phyloP scores from a whole-genome alignment of 2,888 invertebrate species.

The Apamea monoglypha region DNA sequence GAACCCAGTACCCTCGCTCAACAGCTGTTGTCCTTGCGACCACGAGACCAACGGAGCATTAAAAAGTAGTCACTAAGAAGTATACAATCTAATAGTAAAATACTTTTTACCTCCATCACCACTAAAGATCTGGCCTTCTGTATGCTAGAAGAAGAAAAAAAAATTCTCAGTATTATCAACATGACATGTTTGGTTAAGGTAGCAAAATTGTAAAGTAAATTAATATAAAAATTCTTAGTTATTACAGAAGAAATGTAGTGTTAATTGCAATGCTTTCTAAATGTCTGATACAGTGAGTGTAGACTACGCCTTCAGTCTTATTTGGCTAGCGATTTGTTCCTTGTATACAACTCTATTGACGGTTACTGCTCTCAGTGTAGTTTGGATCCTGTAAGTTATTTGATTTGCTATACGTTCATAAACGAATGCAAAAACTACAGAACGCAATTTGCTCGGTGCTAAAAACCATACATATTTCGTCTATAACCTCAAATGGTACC shows the following conservation, averaged over 20 bases:
- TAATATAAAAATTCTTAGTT: constrained; percentile 35
- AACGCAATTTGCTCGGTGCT: not conserved
- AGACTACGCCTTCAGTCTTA: constrained; percentile 73
- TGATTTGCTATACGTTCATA: not conserved
- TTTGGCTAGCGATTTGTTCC: constrained; percentile 81
- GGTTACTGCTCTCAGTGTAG: constrained; percentile 77
- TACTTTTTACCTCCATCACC: not conserved
- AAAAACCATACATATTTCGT: not conserved
- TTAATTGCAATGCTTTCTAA: constrained; percentile 62
- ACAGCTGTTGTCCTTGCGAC: not conserved
- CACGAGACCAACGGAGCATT: not conserved
- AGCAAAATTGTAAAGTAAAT: constrained; percentile 54
- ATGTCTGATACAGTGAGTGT: constrained; percentile 79
- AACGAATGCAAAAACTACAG: not conserved
- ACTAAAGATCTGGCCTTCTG: constrained; percentile 4
- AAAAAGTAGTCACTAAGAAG: not conserved
- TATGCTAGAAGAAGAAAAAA: constrained; percentile 32
- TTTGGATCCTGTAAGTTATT: constrained; percentile 78
- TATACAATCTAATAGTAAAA: not conserved
- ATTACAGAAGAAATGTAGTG: constrained; percentile 60
- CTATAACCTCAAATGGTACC: not conserved
- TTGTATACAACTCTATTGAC: constrained; percentile 78
- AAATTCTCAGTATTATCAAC: constrained; percentile 25
- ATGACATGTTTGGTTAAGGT: constrained; percentile 25
- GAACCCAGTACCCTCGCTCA: not conserved